Evolutionary conservation across 2,888 invertebrate genomes (phyloP), one percentile per base, ranked within the genome.

Genomic region (Caenorhabditis sp.): DNA sequence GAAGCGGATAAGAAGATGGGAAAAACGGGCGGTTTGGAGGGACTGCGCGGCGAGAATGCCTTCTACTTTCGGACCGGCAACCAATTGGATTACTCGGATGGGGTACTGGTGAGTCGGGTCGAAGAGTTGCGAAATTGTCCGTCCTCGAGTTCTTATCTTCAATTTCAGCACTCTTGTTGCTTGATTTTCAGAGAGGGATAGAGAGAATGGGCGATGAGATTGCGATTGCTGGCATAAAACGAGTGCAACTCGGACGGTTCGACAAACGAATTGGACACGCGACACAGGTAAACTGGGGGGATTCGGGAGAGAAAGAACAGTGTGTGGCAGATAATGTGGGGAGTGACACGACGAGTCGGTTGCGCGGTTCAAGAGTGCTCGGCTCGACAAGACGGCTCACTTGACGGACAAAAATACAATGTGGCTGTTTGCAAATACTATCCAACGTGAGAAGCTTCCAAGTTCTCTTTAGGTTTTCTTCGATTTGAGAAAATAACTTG

Each of bases 401-500:
- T 76, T 61, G 76, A 50, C 47, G 70, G 55, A 44, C 58, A 65
- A 53, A 69, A 69, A 28, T 76, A 61, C 76, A 81, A 76, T 65
- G 68, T 81, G 70, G 76, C 76, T 55, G 76, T 81, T 55, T 81
- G 81, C 68, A 81, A 81, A 81, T 81, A 81, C 70, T 76, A 69
- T 70, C 81, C 81, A 35, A 76, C 70, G 81, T 81, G 67, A 64
- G 69, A 77, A 77, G 20, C 4, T 60, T 1, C 13, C n/a, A n/a
- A n/a, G n/a, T n/a, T n/a, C n/a, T n/a, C n/a, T n/a, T n/a, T n/a
- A n/a, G n/a, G n/a, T n/a, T n/a, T n/a, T n/a, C n/a, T n/a, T n/a
- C n/a, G n/a, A n/a, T n/a, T n/a, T n/a, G n/a, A n/a, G n/a, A n/a
- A n/a, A n/a, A n/a, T n/a, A n/a, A n/a, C n/a, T n/a, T n/a, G n/a